A percentile compares a stretch with the other conserved stretches of the same genome.
Conservation (phyloP, 1,140 invertebrate genomes). For the Drosophila jambulina region DNA sequence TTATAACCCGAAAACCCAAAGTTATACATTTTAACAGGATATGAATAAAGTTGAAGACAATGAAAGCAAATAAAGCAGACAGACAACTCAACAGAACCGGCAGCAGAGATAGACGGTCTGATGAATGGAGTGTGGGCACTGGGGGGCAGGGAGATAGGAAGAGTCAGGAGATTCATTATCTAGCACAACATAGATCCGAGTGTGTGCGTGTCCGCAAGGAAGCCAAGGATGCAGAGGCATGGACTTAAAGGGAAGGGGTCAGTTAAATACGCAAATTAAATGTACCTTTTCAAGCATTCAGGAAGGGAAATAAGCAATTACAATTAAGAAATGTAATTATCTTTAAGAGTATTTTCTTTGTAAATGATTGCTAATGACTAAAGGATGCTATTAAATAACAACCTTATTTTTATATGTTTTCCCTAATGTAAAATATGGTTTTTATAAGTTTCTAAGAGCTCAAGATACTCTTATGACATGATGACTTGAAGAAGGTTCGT, state of each 20-base stretch:
- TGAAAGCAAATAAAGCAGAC: slow-evolving; percentile 81
- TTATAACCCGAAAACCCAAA: slow-evolving; percentile 82
- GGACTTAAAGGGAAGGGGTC: background rate
- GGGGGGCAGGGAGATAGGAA: background rate
- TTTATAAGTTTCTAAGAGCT: no score
- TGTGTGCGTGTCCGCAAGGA: slow-evolving; percentile 52
- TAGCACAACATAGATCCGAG: slow-evolving; percentile 77
- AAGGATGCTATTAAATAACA: background rate
- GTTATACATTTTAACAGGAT: slow-evolving; percentile 84
- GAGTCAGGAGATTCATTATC: slow-evolving; percentile 75
- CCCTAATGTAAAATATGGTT: no score
- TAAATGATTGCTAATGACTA: background rate
- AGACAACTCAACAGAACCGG: slow-evolving; percentile 49
- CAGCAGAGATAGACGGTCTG: slow-evolving; percentile 20
- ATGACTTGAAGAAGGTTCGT: no score
- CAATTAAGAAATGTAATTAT: background rate
- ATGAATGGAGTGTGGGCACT: background rate
- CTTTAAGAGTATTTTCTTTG: background rate
- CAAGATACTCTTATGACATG: no score
- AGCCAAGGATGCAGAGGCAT: slow-evolving; percentile 11
- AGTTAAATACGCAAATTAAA: background rate
- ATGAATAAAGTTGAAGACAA: slow-evolving; percentile 84
- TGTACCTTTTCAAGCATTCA: background rate
- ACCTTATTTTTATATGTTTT: no score
- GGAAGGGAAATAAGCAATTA: background rate